Base-by-base conservation (phyloP, 2,113 vertebrate species). In the Nestor notabilis region DNA sequence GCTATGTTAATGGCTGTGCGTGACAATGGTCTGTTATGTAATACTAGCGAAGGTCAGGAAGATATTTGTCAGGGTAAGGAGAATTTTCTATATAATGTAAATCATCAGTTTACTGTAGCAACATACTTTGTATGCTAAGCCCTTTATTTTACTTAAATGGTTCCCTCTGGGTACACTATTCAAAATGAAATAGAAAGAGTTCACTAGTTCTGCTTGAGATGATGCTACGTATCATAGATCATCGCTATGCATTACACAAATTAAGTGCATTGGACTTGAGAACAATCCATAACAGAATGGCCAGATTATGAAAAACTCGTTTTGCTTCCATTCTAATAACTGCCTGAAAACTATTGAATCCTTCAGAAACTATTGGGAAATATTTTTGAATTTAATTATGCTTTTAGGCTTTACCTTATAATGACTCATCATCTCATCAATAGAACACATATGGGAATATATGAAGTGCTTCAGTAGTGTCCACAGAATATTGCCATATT, bases 31-130 rank as follows among this genome's bases (percentile, higher is more conserved):
- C 90, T 97, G 63, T 94, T 97, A 92, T 1, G 7, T 89, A 96
- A 89, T 89, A 96, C 94, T 70, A 83, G 53, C 9, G 24, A 96
- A 87, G 85, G 70, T 97, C 97, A 97, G 95, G 94, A 93, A 96
- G 92, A 77, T 97, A 92, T 96, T 97, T 97, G 81, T 97, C 72
- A 95, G 81, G 56, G 43, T 91, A 75, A 95, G 77, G 93, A 95
- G 86, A 95, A 97, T 90, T 95, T 88, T 89, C 83, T 89, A 79
- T 94, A 84, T 91, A 97, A 89, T 95, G 95, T 94, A 93, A 96
- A 70, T 91, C 90, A 89, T 96, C 65, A 39, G n/a, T 97, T 96
- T 96, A 68, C 72, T 81, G 17, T 52, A 80, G 72, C 82, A 97
- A 89, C 88, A 81, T 72, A 55, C 19, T 91, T 97, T 93, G 78